These are phyloP conservation scores for Lophius americanus DNA, from an alignment of 2,797 vertebrate genomes.

Conservation along the genomic window DNA sequence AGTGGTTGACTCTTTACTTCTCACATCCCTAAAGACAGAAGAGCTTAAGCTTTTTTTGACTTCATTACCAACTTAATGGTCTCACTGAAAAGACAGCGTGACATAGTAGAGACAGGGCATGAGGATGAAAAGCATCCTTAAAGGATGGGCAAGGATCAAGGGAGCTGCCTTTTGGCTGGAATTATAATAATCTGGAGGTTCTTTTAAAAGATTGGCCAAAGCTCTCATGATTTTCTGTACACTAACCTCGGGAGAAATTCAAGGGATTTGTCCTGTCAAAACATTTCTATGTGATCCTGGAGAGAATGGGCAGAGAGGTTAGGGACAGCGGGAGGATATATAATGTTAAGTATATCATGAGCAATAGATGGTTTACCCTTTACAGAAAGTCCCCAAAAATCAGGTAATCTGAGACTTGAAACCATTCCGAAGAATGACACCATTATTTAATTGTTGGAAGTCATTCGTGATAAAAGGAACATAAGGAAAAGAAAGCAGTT, in stretches of 20 bases:
- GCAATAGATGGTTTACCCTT: slow-evolving; percentile 35
- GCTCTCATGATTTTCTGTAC: slow-evolving; percentile 66
- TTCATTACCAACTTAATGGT: slow-evolving; percentile 76
- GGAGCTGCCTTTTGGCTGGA: slow-evolving; percentile 68
- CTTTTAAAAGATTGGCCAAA: slow-evolving; percentile 62
- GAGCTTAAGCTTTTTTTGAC: slow-evolving; percentile 62
- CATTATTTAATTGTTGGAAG: no score
- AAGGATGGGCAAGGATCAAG: slow-evolving; percentile 64
- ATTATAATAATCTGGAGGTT: slow-evolving; percentile 68
- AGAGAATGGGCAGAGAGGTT: slow-evolving; percentile 56
- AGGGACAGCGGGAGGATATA: slow-evolving; percentile 51
- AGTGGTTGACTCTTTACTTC: slow-evolving; percentile 43
- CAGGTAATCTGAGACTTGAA: slow-evolving; percentile 53
- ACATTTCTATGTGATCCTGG: slow-evolving; percentile 65
- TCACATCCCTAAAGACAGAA: slow-evolving; percentile 44
- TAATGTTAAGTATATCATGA: slow-evolving; percentile 55
- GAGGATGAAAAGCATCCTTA: slow-evolving; percentile 48
- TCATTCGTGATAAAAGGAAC: no score
- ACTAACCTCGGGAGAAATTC: slow-evolving; percentile 66
- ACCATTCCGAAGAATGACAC: not conserved
- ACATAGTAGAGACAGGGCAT: slow-evolving; percentile 40
- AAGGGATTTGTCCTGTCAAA: slow-evolving; percentile 72
- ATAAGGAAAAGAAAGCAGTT: no score
- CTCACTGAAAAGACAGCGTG: slow-evolving; percentile 61
- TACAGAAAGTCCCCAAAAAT: slow-evolving; percentile 53